Evolutionary conservation across 2,113 vertebrate species (phyloP).

Genomic region (Urocitellus parryii): DNA sequence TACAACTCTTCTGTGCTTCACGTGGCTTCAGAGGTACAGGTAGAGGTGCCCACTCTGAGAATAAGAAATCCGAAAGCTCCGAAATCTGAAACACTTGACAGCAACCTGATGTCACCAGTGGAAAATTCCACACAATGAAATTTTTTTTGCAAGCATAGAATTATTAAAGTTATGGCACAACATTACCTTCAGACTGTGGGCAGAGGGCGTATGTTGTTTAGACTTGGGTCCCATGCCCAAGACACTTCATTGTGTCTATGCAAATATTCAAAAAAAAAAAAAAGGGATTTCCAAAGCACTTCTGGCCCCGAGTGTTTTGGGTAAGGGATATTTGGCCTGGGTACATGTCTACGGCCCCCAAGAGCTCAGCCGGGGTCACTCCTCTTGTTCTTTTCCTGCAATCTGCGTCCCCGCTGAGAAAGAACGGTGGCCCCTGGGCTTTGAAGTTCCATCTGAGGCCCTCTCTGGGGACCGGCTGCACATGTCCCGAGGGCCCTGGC

Average conservation of each 20-base stretch:
- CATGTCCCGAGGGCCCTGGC: constrained; percentile 20
- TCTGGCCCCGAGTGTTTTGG: neutral
- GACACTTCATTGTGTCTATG: neutral
- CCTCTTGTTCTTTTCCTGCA: neutral
- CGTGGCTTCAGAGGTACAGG: neutral
- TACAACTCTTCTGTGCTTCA: accelerated
- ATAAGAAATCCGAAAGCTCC: neutral
- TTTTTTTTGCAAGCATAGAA: neutral
- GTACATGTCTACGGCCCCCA: neutral
- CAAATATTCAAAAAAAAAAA: neutral
- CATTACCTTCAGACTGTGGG: neutral
- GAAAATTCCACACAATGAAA: neutral
- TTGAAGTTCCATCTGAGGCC: constrained; percentile 57
- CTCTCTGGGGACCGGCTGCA: neutral
- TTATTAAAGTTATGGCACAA: neutral
- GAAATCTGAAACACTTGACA: neutral
- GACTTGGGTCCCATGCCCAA: neutral
- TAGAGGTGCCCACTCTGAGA: neutral
- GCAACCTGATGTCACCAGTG: neutral
- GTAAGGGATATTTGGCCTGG: neutral
- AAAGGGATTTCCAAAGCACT: neutral
- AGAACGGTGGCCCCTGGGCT: neutral
- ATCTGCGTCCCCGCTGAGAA: neutral
- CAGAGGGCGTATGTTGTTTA: neutral
- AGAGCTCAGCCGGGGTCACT: neutral